Evolutionary conservation across 2,797 vertebrate species (phyloP), one percentile per base, ranked within the genome.

Genomic region (Sparidentex hasta): DNA sequence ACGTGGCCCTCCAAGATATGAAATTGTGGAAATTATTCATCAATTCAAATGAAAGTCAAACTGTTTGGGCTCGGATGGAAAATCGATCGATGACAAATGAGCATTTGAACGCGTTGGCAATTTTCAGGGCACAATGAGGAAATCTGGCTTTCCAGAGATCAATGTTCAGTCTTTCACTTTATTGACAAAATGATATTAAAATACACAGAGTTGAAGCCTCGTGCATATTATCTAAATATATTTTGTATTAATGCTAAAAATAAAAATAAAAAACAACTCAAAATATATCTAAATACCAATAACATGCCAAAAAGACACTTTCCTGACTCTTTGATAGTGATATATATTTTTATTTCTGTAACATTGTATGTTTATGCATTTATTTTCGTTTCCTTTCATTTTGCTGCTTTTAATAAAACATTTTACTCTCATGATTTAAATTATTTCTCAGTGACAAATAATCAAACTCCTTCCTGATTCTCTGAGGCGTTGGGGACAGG

Each of bases 11-110:
- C 12, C 56, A 75, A 25, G 59, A 76, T 84, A 73, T 75, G 48
- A 84, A 69, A 66, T 6, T 12, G 21, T 46, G 17, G 43, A 84
- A 80, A 83, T 86, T 81, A 88, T 87, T 89, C 83, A 91, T 91
- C 78, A 82, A 65, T 87, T 88, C 80, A 87, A 74, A 90, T 87
- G 55, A 64, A 84, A 83, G 54, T 70, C 55, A 64, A 75, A 65
- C 47, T 52, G 71, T 85, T n/a, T 21, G 14, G 29, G 6, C 80
- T 74, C 38, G 12, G 86, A 87, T 62, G 47, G 74, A 77, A 89
- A 93, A 89, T 88, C 86, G 29, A 91, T 89, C n/a, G 70, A 82
- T 71, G 82, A 84, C 47, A 78, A 84, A 88, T 76, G 58, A 46
- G 57, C 44, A 11, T 56, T 66, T 71, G 47, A 74, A 79, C 75